Base-by-base conservation (phyloP, 2,888 invertebrate genomes). In the Parapristionchus giblindavisi region DNA sequence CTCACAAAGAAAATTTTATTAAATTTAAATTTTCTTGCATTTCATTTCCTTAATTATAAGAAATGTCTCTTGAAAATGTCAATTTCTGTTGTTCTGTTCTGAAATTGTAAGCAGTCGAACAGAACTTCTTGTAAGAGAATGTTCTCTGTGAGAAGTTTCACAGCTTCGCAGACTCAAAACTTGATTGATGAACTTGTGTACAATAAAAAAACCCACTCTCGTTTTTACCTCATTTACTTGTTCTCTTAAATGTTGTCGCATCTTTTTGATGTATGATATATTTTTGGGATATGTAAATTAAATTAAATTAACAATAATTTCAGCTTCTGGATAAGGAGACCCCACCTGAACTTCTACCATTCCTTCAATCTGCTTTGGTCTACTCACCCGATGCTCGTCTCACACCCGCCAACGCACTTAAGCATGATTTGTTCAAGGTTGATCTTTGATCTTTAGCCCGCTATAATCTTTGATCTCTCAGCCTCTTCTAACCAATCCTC, bases 381-480 rank as follows among this genome's bases (percentile, higher is more conserved):
- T 71, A 71, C 24, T 56, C 71, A 3, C 71, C 71, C n/a, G 38
- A 38, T 29, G 58, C 40, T 8, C 56, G 71, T n/a, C 1, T 58
- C 58, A 56, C 21, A 11, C 71, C 71, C 14, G 14, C 38, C 27
- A 32, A 36, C n/a, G 71, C 32, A 2, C 36, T 71, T 40, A 71
- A 71, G 1, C 58, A 71, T 17, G 38, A 34, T 38, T 38, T 61
- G 24, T 61, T 61, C 61, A 61, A 61, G 61, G 61, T 61, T 14
- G 52, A 8, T 3, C 4, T 52, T n/a, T 52, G 24, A 36, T 3
- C 1, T 36, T 24, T 17, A 36, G 14, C n/a, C n/a, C n/a, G n/a
- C n/a, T n/a, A n/a, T n/a, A n/a, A n/a, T n/a, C n/a, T n/a, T n/a
- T n/a, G n/a, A n/a, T n/a, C n/a, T n/a, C 24, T 32, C 36, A 68